Evolutionary conservation across 2,113 vertebrate species (phyloP).

Genomic region (Epinephelus fuscoguttatus): DNA sequence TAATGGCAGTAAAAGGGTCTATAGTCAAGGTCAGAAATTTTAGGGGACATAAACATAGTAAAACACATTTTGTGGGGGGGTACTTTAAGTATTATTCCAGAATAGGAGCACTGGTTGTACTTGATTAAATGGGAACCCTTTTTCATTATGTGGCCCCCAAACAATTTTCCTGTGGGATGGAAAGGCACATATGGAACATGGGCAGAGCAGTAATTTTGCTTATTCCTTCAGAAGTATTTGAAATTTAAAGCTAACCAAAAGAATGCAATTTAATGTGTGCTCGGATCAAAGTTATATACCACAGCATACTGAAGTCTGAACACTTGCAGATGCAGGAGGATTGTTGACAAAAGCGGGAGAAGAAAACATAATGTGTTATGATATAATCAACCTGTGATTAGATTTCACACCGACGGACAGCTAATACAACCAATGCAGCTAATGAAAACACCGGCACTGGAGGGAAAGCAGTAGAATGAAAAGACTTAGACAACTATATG

Average conservation of each 20-base stretch:
- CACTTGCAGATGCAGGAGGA: constrained; percentile 30
- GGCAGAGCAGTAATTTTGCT: too few species aligned
- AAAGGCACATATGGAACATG: too few species aligned
- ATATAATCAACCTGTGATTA: constrained; percentile 16
- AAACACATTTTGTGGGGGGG: too few species aligned
- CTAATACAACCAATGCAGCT: background rate
- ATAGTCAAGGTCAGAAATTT: too few species aligned
- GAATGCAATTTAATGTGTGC: background rate
- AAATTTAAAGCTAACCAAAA: background rate
- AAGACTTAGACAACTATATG: constrained; percentile 1
- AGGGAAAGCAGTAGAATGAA: constrained; percentile 7
- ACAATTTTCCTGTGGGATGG: too few species aligned
- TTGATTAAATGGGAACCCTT: background rate
- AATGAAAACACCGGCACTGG: background rate
- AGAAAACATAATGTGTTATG: background rate
- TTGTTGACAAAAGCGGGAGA: background rate
- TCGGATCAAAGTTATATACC: background rate
- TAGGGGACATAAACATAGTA: too few species aligned
- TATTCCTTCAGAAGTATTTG: background rate
- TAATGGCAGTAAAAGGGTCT: too few species aligned
- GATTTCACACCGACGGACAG: constrained; percentile 8
- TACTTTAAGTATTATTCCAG: background rate
- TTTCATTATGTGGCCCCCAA: too few species aligned
- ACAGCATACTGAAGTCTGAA: background rate
- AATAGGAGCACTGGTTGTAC: background rate